phyloP scores from a whole-genome alignment of 2,797 vertebrate genomes.

The Oreochromis mossambicus region DNA sequence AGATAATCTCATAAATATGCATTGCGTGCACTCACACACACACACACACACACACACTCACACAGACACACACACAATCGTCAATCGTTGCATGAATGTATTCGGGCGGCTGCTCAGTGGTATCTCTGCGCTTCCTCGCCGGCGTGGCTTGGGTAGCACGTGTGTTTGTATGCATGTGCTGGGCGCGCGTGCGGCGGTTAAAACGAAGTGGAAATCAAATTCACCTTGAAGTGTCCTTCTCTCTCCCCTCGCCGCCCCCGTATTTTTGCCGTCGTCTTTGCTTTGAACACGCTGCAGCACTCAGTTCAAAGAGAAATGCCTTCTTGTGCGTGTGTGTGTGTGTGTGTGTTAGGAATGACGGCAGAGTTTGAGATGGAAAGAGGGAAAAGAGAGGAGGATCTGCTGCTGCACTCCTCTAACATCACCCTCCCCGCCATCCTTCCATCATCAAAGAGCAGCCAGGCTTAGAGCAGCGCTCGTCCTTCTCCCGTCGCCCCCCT shows the following conservation, averaged over 20 bases:
- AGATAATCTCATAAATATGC: constrained; percentile 59
- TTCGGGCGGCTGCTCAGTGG: constrained; percentile 13
- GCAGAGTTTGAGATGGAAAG: constrained; percentile 51
- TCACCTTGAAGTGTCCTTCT: constrained; percentile 86
- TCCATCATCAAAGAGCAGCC: constrained; percentile 67
- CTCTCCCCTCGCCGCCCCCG: constrained; percentile 51
- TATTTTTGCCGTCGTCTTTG: constrained; percentile 69
- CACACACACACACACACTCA: not conserved
- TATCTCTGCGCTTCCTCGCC: constrained; percentile 73
- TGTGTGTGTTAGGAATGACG: constrained; percentile 55
- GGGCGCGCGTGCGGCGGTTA: constrained; percentile 20
- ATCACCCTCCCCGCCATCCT: constrained; percentile 35
- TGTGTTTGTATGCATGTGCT: not conserved
- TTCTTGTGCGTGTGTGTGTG: constrained; percentile 49
- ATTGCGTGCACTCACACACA: not conserved
- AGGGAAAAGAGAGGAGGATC: constrained; percentile 38
- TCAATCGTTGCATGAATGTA: not conserved
- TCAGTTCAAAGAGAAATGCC: constrained; percentile 75
- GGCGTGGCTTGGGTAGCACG: constrained; percentile 5
- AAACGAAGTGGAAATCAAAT: constrained; percentile 87
- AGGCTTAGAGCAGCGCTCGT: constrained; percentile 58
- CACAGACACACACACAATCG: not conserved
- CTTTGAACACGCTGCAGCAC: constrained; percentile 77
- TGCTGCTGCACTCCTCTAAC: constrained; percentile 25
- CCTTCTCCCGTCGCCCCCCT: constrained; percentile 41